Evolutionary conservation across 1,140 invertebrate genomes (phyloP).

Genomic region (Drosophila pachea): DNA sequence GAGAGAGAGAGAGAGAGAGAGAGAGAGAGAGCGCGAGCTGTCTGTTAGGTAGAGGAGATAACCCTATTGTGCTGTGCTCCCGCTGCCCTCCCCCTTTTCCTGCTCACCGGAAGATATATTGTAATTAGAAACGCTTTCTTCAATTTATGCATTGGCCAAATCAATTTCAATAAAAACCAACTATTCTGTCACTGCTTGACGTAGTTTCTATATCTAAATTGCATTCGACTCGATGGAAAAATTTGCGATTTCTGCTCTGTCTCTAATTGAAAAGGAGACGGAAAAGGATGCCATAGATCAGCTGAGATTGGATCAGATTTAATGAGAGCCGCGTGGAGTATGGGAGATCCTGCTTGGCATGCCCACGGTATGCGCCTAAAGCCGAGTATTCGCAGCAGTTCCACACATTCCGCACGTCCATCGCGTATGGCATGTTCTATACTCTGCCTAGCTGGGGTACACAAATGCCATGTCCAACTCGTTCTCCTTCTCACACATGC

Average conservation of each 20-base stretch:
- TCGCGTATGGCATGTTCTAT: too few relatives aligned
- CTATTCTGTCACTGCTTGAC: conserved; percentile 24
- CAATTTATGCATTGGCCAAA: conserved; percentile 75
- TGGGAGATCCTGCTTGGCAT: too few relatives aligned
- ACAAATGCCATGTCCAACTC: too few relatives aligned
- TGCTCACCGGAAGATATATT: conserved; percentile 63
- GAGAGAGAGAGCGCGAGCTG: background rate
- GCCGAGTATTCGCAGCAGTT: too few relatives aligned
- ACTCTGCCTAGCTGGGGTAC: too few relatives aligned
- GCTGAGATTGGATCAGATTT: too few relatives aligned
- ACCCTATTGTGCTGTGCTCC: background rate
- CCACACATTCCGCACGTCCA: too few relatives aligned
- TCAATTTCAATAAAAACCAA: conserved; percentile 72
- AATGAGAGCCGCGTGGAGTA: too few relatives aligned
- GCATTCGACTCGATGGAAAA: conserved; percentile 25
- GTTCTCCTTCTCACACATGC: too few relatives aligned
- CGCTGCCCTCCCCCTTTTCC: background rate
- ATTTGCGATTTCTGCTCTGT: conserved; percentile 26
- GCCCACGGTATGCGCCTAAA: too few relatives aligned
- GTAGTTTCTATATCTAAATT: conserved; percentile 25
- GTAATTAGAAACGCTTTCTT: conserved; percentile 66
- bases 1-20: background rate
- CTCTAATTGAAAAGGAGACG: conserved; percentile 54
- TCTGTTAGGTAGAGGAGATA: background rate
- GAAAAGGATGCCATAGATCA: too few relatives aligned